These are phyloP conservation scores for Stenoptilia bipunctidactyla DNA, from an alignment of 2,888 invertebrate genomes.

Conservation along the genomic window DNA sequence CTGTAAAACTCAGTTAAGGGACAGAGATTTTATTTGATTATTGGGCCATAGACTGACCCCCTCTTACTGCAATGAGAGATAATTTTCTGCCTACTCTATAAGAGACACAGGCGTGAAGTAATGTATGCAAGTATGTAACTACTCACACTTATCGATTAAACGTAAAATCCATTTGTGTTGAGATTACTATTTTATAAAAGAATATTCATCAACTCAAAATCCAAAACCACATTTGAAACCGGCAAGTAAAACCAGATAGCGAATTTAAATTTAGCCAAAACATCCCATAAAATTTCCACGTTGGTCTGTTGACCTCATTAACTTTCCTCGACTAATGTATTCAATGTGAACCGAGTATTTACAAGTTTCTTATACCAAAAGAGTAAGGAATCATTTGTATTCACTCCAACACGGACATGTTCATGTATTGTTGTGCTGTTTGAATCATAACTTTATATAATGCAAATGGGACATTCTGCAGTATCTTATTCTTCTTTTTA, in stretches of 20 bases:
- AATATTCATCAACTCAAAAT: too few species aligned
- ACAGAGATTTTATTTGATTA: too few species aligned
- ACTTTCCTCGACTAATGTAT: neutral
- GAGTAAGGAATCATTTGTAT: constrained; percentile 18
- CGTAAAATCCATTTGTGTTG: too few species aligned
- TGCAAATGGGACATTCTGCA: constrained; percentile 33
- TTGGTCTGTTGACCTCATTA: neutral
- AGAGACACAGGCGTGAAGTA: too few species aligned
- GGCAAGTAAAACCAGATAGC: neutral
- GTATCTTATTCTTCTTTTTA: constrained; percentile 20
- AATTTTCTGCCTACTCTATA: too few species aligned
- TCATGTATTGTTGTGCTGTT: constrained; percentile 40
- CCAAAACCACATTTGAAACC: too few species aligned
- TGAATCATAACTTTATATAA: constrained; percentile 42
- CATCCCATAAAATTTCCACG: neutral
- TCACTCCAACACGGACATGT: constrained; percentile 27
- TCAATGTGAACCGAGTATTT: neutral
- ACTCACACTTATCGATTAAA: too few species aligned
- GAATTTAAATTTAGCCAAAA: neutral
- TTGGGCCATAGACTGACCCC: too few species aligned
- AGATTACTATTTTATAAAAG: too few species aligned
- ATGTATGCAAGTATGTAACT: too few species aligned
- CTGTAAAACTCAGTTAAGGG: too few species aligned
- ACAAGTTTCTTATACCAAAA: constrained; percentile 1
- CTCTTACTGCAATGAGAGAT: too few species aligned